Evolutionary conservation across 2,113 vertebrate species (phyloP), one percentile per base, ranked within the genome.

Genomic region (Emydocephalus ijimae): DNA sequence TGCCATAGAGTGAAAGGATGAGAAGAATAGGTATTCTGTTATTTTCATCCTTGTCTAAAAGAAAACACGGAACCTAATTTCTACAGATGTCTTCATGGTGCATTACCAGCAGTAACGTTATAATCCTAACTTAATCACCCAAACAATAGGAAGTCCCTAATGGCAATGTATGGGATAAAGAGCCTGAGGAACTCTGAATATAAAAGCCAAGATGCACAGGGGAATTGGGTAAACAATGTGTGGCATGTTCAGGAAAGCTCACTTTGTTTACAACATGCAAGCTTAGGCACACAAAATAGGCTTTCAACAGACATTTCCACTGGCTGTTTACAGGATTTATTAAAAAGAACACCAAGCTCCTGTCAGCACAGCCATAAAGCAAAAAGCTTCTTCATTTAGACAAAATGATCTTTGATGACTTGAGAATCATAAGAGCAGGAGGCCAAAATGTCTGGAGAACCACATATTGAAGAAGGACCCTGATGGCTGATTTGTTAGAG

Each of bases 101-200:
- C 7, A 90, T 59, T 91, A 92, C 81, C 4, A 74, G 26, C 34
- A 48, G 59, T 92, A 94, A 90, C 8, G n/a, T 89, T 29, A 87
- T 61, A 87, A 87, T 93, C 59, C 89, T 55, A 10, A 7, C 24
- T 91, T 45, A 91, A 94, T 89, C 89, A 54, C n/a, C 50, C 21
- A 20, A 12, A 69, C 91, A 92, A 64, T 88, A 81, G 34, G 86
- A 43, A 88, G 91, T 91, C 74, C 61, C 89, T 50, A 57, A 85
- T 91, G 90, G 50, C 12, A 20, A 91, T 59, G 29, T 85, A 57
- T 21, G 21, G 86, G 57, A 34, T 90, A 85, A 54, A 69, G 89
- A 86, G 85, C 55, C 34, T 61, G 69, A 89, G 39, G n/a, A 92
- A 45, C 61, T 18, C 45, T 85, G 87, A 86, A 59, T 69, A 94